A percentile compares a stretch with the other conserved stretches of the same genome.
These are phyloP conservation scores for Chiloscyllium punctatum DNA, from an alignment of 2,797 vertebrate species.

Conservation along the genomic window DNA sequence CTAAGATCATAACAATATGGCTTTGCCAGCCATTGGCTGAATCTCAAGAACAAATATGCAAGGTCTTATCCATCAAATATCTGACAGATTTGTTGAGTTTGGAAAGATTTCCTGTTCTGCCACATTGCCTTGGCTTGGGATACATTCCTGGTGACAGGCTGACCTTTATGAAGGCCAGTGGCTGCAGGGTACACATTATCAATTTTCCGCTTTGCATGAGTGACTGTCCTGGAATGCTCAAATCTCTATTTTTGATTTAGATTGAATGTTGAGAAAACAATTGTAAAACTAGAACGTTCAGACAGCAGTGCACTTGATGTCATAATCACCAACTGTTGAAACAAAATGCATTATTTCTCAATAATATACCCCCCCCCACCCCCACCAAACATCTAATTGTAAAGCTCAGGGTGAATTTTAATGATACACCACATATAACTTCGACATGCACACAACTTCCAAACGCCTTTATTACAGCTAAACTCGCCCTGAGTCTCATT, in stretches of 20 bases:
- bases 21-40: not conserved
- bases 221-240: not conserved
- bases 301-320: not conserved
- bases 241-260: not conserved
- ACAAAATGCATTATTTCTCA: not conserved
- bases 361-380: not conserved
- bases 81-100: not conserved
- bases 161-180: slow-evolving; percentile 31
- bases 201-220: not conserved
- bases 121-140: slow-evolving; percentile 6
- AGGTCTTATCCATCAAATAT: not conserved
- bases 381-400: too few relatives aligned
- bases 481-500: not conserved
- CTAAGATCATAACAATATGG: too few relatives aligned
- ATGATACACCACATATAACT: not conserved
- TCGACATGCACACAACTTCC: not conserved
- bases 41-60: too few relatives aligned
- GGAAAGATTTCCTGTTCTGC: slow-evolving; percentile 17
- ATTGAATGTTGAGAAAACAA: not conserved
- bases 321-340: not conserved
- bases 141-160: slow-evolving; percentile 30
- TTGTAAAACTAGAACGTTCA: not conserved
- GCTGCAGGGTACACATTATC: not conserved
- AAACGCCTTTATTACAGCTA: not conserved
- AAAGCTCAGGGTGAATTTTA: not conserved